Evolutionary conservation across 2,888 invertebrate genomes (phyloP), one percentile per base, ranked within the genome.

Genomic region (Allophyes oxyacanthae): DNA sequence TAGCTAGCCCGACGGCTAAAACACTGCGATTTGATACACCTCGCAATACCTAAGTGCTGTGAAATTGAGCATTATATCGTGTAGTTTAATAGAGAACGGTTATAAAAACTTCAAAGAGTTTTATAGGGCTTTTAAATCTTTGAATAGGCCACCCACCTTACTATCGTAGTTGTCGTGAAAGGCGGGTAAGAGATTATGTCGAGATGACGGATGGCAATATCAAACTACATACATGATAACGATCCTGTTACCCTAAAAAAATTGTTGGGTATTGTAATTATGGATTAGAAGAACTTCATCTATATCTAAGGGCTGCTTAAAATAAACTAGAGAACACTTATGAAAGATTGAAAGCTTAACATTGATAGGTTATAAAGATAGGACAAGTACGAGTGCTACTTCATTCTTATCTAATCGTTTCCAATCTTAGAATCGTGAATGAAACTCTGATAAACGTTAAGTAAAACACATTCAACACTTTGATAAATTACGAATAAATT

Each of bases 11-110:
- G 46, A 54, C 28, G 9, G 43, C 59, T 63, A 60, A 57, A 68
- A 67, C 36, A 57, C 46, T 26, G 36, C 50, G 45, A 66, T 72
- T 67, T 61, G 58, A 65, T 69, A 61, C 55, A 55, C 69, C 43
- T 53, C 30, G 46, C 52, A 28, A 26, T 58, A 58, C 41, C 58
- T 51, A 43, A 20, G 38, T 48, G 41, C 64, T 54, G 43, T 64
- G 70, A 64, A 64, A 64, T 69, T 33, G 33, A 46, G 36, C 50
- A 36, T 41, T 13, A 33, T 20, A 51, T 62, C 56, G 56, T 62
- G 48, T 26, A 20, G 20, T 20, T 2, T 20, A 20, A 20, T 20
- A 20, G 4, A 20, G 20, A 20, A 20, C 20, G 4, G 2, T 20
- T 20, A 20, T 3, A 2, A 20, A 3, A 4, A 20, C 20, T 20